Percentiles rank a stretch among this genome's conserved stretches.
These are phyloP conservation scores for Collichthys lucidus DNA, from an alignment of 2,113 vertebrate genomes.

Conservation along the genomic window DNA sequence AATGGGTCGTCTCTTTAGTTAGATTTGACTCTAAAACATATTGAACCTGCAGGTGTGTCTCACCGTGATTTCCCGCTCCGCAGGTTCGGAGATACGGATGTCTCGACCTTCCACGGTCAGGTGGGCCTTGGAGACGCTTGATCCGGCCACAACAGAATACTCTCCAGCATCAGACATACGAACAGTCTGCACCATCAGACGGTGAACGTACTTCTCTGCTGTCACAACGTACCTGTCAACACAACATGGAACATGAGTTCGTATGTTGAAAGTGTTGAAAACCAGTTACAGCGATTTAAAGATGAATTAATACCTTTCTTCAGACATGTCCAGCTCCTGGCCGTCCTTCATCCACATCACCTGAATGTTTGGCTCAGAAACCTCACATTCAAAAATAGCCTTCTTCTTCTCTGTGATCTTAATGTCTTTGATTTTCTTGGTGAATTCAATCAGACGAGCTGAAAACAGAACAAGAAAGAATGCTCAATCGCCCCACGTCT, in stretches of 20 bases:
- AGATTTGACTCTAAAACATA: no score
- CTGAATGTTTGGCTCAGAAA: constrained; percentile 94
- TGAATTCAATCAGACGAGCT: constrained; percentile 98
- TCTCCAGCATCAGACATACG: constrained; percentile 93
- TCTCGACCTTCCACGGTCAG: constrained; percentile 95
- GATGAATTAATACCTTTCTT: constrained; percentile 88
- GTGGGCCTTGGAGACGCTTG: constrained; percentile 91
- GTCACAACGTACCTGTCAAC: constrained; percentile 87
- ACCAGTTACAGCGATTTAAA: neutral
- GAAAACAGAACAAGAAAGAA: constrained; percentile 38
- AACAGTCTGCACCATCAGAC: constrained; percentile 92
- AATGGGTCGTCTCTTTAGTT: no score
- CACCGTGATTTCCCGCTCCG: constrained; percentile 90
- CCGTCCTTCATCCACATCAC: constrained; percentile 98
- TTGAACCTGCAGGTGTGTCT: neutral
- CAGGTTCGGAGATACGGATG: constrained; percentile 89
- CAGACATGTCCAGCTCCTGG: constrained; percentile 90
- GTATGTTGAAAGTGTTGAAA: neutral
- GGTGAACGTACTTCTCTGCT: constrained; percentile 93
- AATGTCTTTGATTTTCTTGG: constrained; percentile 97
- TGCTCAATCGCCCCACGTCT: no score
- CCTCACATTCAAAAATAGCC: constrained; percentile 95
- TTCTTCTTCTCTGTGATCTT: constrained; percentile 98
- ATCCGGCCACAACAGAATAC: constrained; percentile 95
- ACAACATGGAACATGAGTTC: neutral